A percentile compares a stretch with the other conserved stretches of the same genome.
These are phyloP conservation scores for Corythaeola cristata DNA, from an alignment of 2,113 vertebrate genomes.

Conservation along the genomic window DNA sequence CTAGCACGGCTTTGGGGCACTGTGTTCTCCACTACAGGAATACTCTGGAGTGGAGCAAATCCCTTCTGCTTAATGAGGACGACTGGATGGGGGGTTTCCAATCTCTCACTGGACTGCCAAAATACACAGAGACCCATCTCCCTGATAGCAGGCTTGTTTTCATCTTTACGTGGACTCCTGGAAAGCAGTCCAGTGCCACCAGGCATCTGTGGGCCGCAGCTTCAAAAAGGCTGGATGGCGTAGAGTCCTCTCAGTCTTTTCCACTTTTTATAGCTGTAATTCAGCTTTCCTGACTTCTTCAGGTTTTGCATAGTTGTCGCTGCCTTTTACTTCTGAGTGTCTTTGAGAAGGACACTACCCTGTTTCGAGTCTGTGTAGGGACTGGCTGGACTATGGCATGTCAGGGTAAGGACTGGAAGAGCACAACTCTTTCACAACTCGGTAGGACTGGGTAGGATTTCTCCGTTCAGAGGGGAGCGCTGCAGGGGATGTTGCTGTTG, in stretches of 20 bases:
- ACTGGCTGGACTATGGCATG: neutral
- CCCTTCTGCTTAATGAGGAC: neutral
- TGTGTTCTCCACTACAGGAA: neutral
- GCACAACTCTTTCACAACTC: neutral
- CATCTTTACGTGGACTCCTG: neutral
- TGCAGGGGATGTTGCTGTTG: neutral
- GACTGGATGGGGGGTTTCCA: neutral
- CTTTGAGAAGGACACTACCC: neutral
- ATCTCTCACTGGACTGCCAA: accelerated
- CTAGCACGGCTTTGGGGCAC: accelerated
- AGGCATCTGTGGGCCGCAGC: neutral
- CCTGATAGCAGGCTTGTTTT: neutral
- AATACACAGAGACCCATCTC: neutral
- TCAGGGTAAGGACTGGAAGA: neutral
- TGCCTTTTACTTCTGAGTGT: neutral
- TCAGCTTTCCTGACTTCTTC: neutral
- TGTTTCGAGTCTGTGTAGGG: accelerated
- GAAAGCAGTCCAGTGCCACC: neutral
- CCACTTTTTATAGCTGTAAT: neutral
- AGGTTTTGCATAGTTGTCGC: neutral
- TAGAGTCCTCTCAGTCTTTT: neutral
- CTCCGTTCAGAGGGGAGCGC: neutral
- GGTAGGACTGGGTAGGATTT: neutral
- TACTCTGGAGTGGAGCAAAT: neutral
- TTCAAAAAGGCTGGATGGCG: neutral